A percentile compares a stretch with the other conserved stretches of the same genome.
phyloP scores from a whole-genome alignment of 2,797 vertebrate species.

The Thamnophis elegans region DNA sequence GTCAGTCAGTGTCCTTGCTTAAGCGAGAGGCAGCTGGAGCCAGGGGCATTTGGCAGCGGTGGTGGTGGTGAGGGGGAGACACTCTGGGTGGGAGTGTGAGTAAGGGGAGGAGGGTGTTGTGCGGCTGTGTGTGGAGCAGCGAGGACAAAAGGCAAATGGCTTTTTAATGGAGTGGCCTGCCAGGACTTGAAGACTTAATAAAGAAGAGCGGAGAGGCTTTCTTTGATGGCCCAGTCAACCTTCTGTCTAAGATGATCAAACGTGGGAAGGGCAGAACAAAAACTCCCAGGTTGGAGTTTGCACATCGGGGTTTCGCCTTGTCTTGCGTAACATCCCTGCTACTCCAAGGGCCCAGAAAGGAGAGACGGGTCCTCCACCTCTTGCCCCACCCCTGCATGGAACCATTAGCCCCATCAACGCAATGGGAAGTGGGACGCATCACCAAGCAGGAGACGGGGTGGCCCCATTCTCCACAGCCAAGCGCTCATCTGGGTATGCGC shows the following conservation, averaged over 20 bases:
- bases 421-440: neutral
- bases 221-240: constrained; percentile 65
- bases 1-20: constrained; percentile 67
- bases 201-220: constrained; percentile 59
- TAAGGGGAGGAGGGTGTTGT: neutral
- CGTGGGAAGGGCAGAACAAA: constrained; percentile 63
- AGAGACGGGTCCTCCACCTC: accelerated
- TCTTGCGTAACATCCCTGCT: neutral
- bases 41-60: constrained; percentile 46
- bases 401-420: neutral
- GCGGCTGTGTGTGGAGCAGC: neutral
- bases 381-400: neutral
- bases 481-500: constrained; percentile 76
- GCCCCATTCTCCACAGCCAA: constrained; percentile 71
- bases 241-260: constrained; percentile 69
- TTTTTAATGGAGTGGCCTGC: constrained; percentile 83
- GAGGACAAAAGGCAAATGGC: constrained; percentile 77
- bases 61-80: neutral
- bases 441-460: neutral
- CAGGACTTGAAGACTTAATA: constrained; percentile 79
- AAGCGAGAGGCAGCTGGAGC: constrained; percentile 82
- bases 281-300: constrained; percentile 38
- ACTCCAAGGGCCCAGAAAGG: neutral
- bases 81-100: neutral
- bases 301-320: constrained; percentile 7